A percentile compares a stretch with the other conserved stretches of the same genome.
Conservation (phyloP, 2,888 invertebrate genomes). For the Eubasilissa splendida region DNA sequence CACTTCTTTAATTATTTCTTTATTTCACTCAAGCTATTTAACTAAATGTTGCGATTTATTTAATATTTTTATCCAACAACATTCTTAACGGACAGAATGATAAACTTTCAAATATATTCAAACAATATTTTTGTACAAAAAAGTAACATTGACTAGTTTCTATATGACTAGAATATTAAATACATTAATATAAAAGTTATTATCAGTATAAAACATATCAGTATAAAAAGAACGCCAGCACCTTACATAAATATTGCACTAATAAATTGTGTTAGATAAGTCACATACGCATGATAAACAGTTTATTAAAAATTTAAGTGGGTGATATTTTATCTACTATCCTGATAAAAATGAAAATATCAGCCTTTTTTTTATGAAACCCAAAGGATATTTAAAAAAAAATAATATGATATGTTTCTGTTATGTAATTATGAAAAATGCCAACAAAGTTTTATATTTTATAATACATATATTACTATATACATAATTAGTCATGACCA, state of each 20-base stretch:
- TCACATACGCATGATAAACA: not conserved
- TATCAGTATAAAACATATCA: constrained; percentile 25
- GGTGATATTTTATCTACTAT: not conserved
- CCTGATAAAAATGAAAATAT: not conserved
- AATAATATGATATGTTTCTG: constrained; percentile 22
- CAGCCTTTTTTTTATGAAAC: not conserved
- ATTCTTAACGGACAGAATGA: constrained; percentile 44
- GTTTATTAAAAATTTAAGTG: not conserved
- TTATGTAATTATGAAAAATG: constrained; percentile 31
- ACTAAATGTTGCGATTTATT: constrained; percentile 35
- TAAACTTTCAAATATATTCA: constrained; percentile 55
- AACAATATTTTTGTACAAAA: constrained; percentile 49
- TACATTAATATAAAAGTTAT: constrained; percentile 19
- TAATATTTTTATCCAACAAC: constrained; percentile 34
- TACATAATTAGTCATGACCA: constrained; percentile 13
- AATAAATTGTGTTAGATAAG: constrained; percentile 14
- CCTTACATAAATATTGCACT: constrained; percentile 50
- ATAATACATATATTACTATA: constrained; percentile 12
- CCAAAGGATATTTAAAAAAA: not conserved
- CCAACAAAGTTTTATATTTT: constrained; percentile 16
- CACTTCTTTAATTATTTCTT: constrained; percentile 43
- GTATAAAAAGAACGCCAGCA: constrained; percentile 49
- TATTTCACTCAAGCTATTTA: constrained; percentile 55
- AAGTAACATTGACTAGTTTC: constrained; percentile 56
- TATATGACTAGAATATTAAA: constrained; percentile 55